Evolutionary conservation across 2,888 invertebrate species (phyloP).

Genomic region (Nesidiocoris tenuis): DNA sequence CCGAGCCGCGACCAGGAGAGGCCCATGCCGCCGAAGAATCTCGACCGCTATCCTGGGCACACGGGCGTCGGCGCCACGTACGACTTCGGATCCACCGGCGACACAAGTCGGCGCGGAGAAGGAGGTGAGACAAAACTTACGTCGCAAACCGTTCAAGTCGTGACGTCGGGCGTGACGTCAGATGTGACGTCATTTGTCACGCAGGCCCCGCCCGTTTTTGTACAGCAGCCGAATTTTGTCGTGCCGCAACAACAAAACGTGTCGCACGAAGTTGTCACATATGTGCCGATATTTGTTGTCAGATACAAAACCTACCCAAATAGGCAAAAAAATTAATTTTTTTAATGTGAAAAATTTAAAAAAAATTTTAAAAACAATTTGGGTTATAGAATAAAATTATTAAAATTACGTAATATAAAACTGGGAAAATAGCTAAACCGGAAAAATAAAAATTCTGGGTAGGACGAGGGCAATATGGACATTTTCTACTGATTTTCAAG

Average conservation of each 20-base stretch:
- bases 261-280: constrained; percentile 23
- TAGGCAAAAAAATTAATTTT: neutral
- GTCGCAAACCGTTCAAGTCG: neutral
- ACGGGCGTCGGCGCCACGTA: constrained; percentile 47
- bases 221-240: neutral
- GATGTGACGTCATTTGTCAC: neutral
- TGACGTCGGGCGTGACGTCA: neutral
- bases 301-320: constrained; percentile 23
- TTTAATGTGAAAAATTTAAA: neutral
- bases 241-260: neutral
- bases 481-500: no score
- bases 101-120: constrained; percentile 39
- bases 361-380: no score
- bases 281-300: constrained; percentile 36
- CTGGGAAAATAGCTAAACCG: no score
- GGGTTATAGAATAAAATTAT: no score
- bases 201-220: neutral
- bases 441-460: no score
- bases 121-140: constrained; percentile 28
- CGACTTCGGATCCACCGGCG: constrained; percentile 43
- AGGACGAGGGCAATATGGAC: no score
- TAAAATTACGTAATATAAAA: no score
- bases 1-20: constrained; percentile 7
- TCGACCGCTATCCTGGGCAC: constrained; percentile 47
- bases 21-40: neutral